Base-by-base conservation (phyloP, 2,888 invertebrate genomes). In the Ephialtes manifestator region DNA sequence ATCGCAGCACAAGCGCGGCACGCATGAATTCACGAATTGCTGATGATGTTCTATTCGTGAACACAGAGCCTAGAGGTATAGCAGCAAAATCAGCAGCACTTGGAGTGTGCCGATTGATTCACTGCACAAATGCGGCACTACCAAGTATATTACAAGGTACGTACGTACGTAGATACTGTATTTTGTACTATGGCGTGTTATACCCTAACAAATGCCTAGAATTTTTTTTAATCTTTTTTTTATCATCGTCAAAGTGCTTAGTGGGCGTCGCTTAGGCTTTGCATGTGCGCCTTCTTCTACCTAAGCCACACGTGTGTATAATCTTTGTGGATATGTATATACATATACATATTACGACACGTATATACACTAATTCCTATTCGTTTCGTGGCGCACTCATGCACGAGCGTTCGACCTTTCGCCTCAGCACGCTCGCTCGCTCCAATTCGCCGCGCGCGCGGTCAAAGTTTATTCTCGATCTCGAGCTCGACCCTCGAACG, bases 11-110 rank as follows among this genome's bases (percentile, higher is more conserved):
- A 65, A 80, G 55, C 72, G 43, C 11, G 43, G 65, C 65, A 74
- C 72, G 80, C 67, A 67, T 53, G 72, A 65, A 74, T 55, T 67
- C 72, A 46, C 67, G 65, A 74, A 74, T 72, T 65, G 80, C 72
- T 80, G 65, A 80, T 80, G 65, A 74, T 55, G 80, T 72, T 53
- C 43, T 65, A 74, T 67, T 55, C 72, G 80, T 43, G 65, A 70
- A 24, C 24, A 43, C 43, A 72, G 4, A 28, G 58, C 60, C 20
- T n/a, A 35, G 18, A n/a, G 35, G 74, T 28, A 15, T 39, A 18
- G 18, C 60, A 31, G 74, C 65, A 20, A 65, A 65, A 67, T 80
- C 65, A 53, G 60, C 79, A 39, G 71, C 51, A 67, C 51, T 31
- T 31, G 71, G 71, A 79, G 79, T 58, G 58, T 68, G 68, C 46